These are phyloP conservation scores for Rallus crepitans DNA, from an alignment of 2,797 vertebrate species.

Conservation along the genomic window DNA sequence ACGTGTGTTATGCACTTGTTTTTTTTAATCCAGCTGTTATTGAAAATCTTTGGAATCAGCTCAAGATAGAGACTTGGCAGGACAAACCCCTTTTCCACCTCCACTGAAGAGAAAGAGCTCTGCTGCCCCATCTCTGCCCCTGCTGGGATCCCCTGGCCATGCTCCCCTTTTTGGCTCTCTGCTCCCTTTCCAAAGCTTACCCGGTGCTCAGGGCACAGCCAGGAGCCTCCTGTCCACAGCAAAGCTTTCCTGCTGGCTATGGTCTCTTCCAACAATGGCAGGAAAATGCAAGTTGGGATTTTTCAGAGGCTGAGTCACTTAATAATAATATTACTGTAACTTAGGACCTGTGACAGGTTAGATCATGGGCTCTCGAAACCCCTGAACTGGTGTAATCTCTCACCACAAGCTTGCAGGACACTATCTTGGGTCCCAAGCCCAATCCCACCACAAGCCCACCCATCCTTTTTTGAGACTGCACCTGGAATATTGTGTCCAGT, in stretches of 20 bases:
- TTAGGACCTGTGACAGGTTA: neutral
- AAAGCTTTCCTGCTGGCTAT: neutral
- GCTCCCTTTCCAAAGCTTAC: neutral
- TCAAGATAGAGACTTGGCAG: neutral
- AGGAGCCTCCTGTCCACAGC: neutral
- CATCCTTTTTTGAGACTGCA: too few species aligned
- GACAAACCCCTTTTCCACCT: neutral
- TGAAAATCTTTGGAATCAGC: neutral
- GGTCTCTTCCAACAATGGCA: neutral
- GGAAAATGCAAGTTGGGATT: neutral
- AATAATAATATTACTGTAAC: neutral
- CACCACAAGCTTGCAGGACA: neutral
- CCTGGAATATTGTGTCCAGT: too few species aligned
- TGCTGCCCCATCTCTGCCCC: neutral
- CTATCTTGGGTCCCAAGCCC: neutral
- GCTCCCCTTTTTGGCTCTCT: neutral
- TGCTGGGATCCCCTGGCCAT: accelerated
- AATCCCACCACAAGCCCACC: neutral
- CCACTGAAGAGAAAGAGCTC: neutral
- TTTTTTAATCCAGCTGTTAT: neutral
- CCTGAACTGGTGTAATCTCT: neutral
- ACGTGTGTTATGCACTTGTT: accelerated
- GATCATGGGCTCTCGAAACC: neutral
- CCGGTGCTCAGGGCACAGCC: neutral
- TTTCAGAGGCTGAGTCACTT: neutral